phyloP scores from a whole-genome alignment of 30 jellyfish, hydroid and myxozoan genomes.

The Catostylus mosaicus region DNA sequence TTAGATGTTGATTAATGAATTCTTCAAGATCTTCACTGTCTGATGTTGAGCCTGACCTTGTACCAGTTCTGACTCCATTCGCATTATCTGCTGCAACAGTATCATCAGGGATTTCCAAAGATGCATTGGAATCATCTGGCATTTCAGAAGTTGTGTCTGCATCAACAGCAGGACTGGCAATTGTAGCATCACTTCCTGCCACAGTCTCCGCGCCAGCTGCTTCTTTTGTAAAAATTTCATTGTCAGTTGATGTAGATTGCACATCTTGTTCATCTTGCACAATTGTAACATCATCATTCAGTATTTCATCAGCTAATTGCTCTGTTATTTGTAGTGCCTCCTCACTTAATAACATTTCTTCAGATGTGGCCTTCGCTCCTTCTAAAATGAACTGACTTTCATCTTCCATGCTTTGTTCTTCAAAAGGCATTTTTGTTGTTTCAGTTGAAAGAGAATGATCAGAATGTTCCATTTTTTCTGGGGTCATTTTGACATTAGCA shows the following conservation, averaged over 20 bases:
- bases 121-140: not conserved
- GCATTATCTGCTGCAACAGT: not conserved
- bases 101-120: not conserved
- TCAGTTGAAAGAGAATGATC: not conserved
- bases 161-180: not conserved
- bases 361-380: not conserved
- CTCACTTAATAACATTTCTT: not conserved
- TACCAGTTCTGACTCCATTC: slow-evolving; percentile 10
- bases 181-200: not conserved
- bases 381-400: not conserved
- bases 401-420: no score
- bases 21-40: slow-evolving; percentile 83
- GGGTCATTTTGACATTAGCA: not conserved
- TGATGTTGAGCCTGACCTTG: slow-evolving; percentile 66
- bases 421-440: not conserved
- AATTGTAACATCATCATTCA: slow-evolving; percentile 8
- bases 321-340: slow-evolving; percentile 37
- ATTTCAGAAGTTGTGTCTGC: not conserved
- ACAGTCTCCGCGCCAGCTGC: not conserved
- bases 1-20: slow-evolving; percentile 51
- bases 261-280: not conserved
- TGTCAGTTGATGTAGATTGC: not conserved
- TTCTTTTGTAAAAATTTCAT: not conserved
- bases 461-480: not conserved
- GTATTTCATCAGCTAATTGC: slow-evolving; percentile 47